phyloP scores from a whole-genome alignment of 2,888 invertebrate species.

The Dynastes grantii region DNA sequence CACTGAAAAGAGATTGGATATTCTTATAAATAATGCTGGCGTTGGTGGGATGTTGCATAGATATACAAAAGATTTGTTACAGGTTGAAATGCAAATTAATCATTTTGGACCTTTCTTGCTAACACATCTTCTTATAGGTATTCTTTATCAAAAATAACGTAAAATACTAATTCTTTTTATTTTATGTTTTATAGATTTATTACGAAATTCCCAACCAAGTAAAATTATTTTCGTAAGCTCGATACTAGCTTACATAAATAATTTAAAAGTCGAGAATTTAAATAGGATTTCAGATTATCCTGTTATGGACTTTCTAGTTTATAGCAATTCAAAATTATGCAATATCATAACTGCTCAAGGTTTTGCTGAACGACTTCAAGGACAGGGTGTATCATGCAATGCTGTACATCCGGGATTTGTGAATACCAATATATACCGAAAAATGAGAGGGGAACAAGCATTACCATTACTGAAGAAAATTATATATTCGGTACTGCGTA shows the following conservation, averaged over 20 bases:
- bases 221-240: constrained; percentile 67
- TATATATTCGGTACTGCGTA: constrained; percentile 39
- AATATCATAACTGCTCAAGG: constrained; percentile 65
- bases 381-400: constrained; percentile 65
- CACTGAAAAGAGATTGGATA: constrained; percentile 74
- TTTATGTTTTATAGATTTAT: constrained; percentile 62
- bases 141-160: background rate
- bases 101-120: constrained; percentile 84
- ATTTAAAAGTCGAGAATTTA: constrained; percentile 80
- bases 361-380: constrained; percentile 64
- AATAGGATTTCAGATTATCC: constrained; percentile 79
- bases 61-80: constrained; percentile 76
- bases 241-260: constrained; percentile 75
- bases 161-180: background rate
- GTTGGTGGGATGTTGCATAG: constrained; percentile 70
- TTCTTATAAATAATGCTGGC: constrained; percentile 79
- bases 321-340: constrained; percentile 74
- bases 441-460: constrained; percentile 58
- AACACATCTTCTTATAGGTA: constrained; percentile 76
- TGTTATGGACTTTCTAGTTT: constrained; percentile 70
- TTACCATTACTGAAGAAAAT: constrained; percentile 32
- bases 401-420: constrained; percentile 75
- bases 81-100: constrained; percentile 79
- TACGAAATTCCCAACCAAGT: constrained; percentile 66
- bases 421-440: constrained; percentile 86